Base-by-base conservation (phyloP, 1,140 invertebrate species). In the Drosophila athabasca region DNA sequence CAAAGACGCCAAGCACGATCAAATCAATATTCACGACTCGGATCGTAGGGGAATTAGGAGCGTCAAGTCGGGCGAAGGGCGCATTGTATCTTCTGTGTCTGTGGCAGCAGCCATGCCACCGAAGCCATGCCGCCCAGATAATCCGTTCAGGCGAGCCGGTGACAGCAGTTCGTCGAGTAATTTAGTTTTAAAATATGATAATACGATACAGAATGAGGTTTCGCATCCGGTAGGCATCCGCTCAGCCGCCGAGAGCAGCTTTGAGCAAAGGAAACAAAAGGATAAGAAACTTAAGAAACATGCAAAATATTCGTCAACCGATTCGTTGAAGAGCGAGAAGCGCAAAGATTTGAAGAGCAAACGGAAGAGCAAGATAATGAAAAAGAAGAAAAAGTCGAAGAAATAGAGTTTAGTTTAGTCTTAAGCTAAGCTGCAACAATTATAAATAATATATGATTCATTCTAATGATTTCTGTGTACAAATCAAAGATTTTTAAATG, bases 381-480 rank as follows among this genome's bases (percentile, higher is more conserved):
- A 88, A 51, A 87, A 87, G 54, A 87, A 88, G 22, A 88, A 87
- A 50, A 87, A 87, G 39, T 82, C 83, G 13, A 88, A 81, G 49
- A 87, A 87, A 52, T 87, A 43, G 39, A 39, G 35, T 39, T 39
- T 39, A 39, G 35, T 39, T 29, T 58, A 35, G 29, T 24, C 13
- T 69, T 69, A 69, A 52, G 64, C 31, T 68, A 49, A 26, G 24
- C 11, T 41, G 17, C 68, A 69, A 55, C 26, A 69, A 67, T 41
- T 35, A 49, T 24, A 69, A 69, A 69, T 69, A 55, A 68, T 39
- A 35, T 35, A 11, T 39, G 11, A 39, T 39, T 39, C 35, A 69
- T 69, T 58, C 49, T 69, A 65, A 69, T 69, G 66, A 69, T 69
- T 69, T 69, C 51, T 69, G 66, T 69, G 66, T 69, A 69, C 66